Base-by-base conservation (phyloP, 1,140 invertebrate species). In the Bradysia coprophila region DNA sequence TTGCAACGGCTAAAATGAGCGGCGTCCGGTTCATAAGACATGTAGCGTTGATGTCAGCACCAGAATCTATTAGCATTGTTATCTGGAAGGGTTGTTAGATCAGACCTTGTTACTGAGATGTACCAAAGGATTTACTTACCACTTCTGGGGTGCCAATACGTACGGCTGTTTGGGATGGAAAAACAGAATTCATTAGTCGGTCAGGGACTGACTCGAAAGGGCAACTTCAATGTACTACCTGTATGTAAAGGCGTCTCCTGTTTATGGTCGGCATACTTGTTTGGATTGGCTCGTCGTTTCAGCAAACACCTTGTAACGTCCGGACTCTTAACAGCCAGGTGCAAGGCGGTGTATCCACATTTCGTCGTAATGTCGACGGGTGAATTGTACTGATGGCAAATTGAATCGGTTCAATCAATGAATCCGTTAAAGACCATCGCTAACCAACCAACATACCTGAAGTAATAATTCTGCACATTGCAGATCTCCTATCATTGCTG, bases 291-390 rank as follows among this genome's bases (percentile, higher is more conserved):
- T 5, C 54, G 50, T 18, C 57, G 50, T 38, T 56, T 45, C 21
- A 59, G 49, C 11, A 59, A 38, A 18, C 54, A 38, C 1, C 46
- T 34, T 3, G 48, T 51, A 5, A 59, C 51, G n/a, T 53, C 49
- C 10, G 24, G 31, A 22, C 51, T 50, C 54, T 91, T 90, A 3
- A 86, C 77, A 18, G 89, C 89, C 46, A 92, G 73, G 64, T 96
- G 91, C 10, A 96, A 65, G 2, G 91, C 85, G 21, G 88, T 89
- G 55, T 91, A 89, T 43, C 89, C 87, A 59, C 87, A 88, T 61
- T 82, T 84, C 24, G 86, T 89, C 10, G 76, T 73, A 13, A 81
- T 72, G 46, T 77, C 79, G 23, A 89, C 72, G 42, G 78, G 77
- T 9, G 89, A 88, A 45, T 83, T 81, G 62, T 91, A 81, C 51